Evolutionary conservation across 2,797 vertebrate species (phyloP), one percentile per base, ranked within the genome.

Genomic region (Melanotaenia parkinsoni): DNA sequence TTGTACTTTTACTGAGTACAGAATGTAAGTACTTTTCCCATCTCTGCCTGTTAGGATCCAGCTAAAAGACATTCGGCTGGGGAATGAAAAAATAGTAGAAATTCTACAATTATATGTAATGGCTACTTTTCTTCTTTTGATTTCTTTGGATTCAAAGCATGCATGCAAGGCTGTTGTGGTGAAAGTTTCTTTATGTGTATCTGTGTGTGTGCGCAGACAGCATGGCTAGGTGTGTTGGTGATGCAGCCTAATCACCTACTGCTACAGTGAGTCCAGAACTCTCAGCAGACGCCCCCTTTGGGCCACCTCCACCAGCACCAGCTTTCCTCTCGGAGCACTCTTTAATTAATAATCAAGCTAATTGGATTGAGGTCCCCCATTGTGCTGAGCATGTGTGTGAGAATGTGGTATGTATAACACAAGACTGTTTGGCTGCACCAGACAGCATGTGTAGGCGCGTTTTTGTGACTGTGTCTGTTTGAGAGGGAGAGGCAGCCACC

Each of bases 331-430:
- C 82, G 90, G 89, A 78, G 77, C 85, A 86, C 83, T 66, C 85
- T 89, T 93, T 93, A 93, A 93, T 92, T 93, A 93, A 92, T 93
- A 94, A 92, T 92, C 91, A 90, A 85, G 91, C 88, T 93, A 92
- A 93, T 93, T 93, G 90, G 90, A 92, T 92, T 86, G 87, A 82
- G 90, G 80, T 81, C 80, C 91, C 91, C 88, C 73, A 80, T 82
- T 84, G 92, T 89, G 88, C 76, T 57, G 67, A 59, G 14, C 20
- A 65, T 73, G 72, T 72, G 64, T 73, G 62, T 58, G 70, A 60
- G 53, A 28, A 65, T 8, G 62, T 38, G 58, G 53, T 58, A 75
- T 59, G 33, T 85, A 51, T 68, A 88, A 63, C 63, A 72, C 68
- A 63, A 76, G 53, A 59, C 66, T 50, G 64, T 80, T 77, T 65